Percentiles rank a stretch among this genome's conserved stretches.
Conservation (phyloP, 1,140 invertebrate species). For the Papilio machaon region DNA sequence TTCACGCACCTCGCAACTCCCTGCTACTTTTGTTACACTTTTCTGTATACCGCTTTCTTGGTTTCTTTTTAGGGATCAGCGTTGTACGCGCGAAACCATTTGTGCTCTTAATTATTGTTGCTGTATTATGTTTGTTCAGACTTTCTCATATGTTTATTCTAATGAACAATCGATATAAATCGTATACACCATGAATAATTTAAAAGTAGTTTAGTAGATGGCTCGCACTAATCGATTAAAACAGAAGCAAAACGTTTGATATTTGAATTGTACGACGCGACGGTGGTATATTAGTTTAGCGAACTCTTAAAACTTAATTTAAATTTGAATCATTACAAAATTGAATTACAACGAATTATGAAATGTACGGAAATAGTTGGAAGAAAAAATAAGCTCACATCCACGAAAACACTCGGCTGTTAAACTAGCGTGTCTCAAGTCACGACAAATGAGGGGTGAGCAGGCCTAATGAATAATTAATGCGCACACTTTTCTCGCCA, state of each 20-base stretch:
- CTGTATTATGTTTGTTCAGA: not conserved
- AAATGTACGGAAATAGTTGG: conserved; percentile 8
- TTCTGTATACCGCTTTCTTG: conserved; percentile 63
- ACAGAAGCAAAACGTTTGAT: too few relatives aligned
- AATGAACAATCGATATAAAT: not conserved
- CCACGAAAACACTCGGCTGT: conserved; percentile 58
- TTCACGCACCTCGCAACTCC: conserved; percentile 67
- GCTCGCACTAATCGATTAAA: too few relatives aligned
- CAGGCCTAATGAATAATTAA: conserved; percentile 78
- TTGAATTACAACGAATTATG: not conserved
- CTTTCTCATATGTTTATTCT: not conserved
- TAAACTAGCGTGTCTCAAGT: conserved; percentile 75
- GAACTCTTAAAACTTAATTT: not conserved
- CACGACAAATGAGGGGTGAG: conserved; percentile 71
- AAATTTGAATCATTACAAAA: not conserved
- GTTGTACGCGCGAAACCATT: conserved; percentile 26
- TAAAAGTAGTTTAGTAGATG: too few relatives aligned
- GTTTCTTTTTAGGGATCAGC: conserved; percentile 45
- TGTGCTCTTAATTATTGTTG: not conserved
- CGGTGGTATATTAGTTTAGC: too few relatives aligned
- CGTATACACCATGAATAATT: too few relatives aligned
- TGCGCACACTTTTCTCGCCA: conserved; percentile 73
- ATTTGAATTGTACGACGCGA: too few relatives aligned
- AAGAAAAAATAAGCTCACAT: conserved; percentile 56
- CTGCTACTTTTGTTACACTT: conserved; percentile 59